These are phyloP conservation scores for Pionites leucogaster DNA, from an alignment of 2,113 vertebrate genomes.

Conservation along the genomic window DNA sequence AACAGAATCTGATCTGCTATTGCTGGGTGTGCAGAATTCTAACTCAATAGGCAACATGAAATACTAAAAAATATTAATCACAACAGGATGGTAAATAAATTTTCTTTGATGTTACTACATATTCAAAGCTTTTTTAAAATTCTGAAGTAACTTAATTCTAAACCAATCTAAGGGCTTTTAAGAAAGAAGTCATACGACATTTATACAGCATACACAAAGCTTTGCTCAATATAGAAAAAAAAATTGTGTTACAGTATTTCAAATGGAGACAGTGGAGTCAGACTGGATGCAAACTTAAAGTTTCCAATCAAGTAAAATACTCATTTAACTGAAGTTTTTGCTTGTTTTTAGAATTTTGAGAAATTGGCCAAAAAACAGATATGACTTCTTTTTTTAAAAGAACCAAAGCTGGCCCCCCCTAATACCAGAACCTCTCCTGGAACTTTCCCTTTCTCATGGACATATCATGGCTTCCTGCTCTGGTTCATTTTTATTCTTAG, in stretches of 20 bases:
- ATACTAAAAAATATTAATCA: conserved; percentile 61
- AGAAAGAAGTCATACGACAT: not conserved
- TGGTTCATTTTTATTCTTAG: not conserved
- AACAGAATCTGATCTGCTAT: not conserved
- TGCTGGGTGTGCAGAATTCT: conserved; percentile 10
- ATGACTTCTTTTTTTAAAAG: not conserved
- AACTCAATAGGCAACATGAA: conserved; percentile 36
- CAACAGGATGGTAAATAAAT: not conserved
- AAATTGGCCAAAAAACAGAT: not conserved
- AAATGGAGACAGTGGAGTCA: not conserved
- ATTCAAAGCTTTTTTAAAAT: not conserved
- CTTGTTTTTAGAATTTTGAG: not conserved
- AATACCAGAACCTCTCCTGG: not conserved
- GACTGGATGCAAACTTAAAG: not conserved
- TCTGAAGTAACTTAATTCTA: not conserved
- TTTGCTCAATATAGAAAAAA: not conserved
- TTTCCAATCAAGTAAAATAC: not conserved
- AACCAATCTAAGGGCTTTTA: not conserved
- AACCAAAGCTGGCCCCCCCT: accelerated
- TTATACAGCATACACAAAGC: not conserved
- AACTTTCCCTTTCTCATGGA: not conserved
- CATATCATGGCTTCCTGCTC: not conserved
- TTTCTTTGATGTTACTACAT: not conserved
- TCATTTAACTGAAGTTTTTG: not conserved
- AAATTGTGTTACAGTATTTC: not conserved